Percentiles rank a stretch among this genome's conserved stretches.
Conservation (phyloP, 53 echinoderm and acorn worm genomes). For the Echinarachnius parma region DNA sequence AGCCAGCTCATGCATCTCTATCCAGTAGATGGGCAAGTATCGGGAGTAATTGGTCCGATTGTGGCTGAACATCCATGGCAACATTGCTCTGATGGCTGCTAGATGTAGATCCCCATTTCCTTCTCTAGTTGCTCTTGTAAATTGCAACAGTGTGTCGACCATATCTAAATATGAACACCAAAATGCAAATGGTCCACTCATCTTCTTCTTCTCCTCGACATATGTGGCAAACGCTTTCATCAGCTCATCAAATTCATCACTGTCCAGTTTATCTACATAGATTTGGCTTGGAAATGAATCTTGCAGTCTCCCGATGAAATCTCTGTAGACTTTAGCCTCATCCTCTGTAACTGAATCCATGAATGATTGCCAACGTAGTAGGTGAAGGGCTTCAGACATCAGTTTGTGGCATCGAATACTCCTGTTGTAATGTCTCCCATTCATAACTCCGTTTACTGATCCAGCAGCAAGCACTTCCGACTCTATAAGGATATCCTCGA, state of each 20-base stretch:
- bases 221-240: neutral
- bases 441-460: constrained; percentile 35
- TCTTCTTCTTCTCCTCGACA: neutral
- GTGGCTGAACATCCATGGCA: constrained; percentile 66
- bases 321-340: neutral
- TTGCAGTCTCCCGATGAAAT: neutral
- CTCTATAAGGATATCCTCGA: constrained; percentile 43
- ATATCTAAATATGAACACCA: constrained; percentile 43
- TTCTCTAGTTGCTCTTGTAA: constrained; percentile 33
- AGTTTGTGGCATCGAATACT: constrained; percentile 48
- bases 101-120: constrained; percentile 64
- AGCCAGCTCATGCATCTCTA: constrained; percentile 48
- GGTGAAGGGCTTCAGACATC: constrained; percentile 40
- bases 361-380: constrained; percentile 29
- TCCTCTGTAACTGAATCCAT: constrained; percentile 2
- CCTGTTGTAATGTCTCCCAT: constrained; percentile 54
- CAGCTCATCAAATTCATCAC: neutral
- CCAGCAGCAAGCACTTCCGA: constrained; percentile 43
- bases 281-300: neutral
- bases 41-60: constrained; percentile 65
- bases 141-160: constrained; percentile 22
- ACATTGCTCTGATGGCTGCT: constrained; percentile 36
- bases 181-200: constrained; percentile 17
- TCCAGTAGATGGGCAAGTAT: constrained; percentile 60
- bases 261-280: neutral